Conservation (phyloP, 2,113 vertebrate genomes). For the Phrynosoma blainvillii region DNA sequence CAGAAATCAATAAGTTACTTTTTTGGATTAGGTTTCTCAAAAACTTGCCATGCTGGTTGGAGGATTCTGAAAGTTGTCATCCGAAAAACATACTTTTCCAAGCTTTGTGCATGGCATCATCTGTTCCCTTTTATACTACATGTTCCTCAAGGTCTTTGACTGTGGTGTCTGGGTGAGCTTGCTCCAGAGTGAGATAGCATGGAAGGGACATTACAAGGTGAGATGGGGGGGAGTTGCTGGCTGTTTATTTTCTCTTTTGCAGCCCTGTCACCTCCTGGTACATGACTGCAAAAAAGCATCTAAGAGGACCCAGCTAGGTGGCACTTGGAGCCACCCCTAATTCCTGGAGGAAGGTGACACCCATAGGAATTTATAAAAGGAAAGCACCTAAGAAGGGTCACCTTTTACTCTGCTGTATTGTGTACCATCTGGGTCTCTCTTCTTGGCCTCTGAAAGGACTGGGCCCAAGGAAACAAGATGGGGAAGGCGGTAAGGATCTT, state of each 20-base stretch:
- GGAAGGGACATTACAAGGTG: constrained; percentile 19
- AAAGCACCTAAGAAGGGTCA: too few relatives aligned
- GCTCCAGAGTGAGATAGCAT: not conserved
- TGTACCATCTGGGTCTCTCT: not conserved
- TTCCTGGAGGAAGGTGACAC: not conserved
- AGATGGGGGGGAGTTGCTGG: not conserved
- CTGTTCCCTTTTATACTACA: not conserved
- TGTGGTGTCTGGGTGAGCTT: not conserved
- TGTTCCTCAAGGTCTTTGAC: not conserved
- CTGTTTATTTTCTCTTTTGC: not conserved
- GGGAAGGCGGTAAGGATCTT: constrained; percentile 18
- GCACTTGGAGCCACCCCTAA: not conserved
- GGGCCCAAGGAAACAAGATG: not conserved
- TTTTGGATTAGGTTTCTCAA: too few relatives aligned
- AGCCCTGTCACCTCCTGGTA: constrained; percentile 21
- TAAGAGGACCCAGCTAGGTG: not conserved
- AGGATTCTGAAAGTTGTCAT: too few relatives aligned
- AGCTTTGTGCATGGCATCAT: not conserved
- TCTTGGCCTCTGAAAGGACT: not conserved
- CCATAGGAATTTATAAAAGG: constrained; percentile 34
- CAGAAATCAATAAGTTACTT: too few relatives aligned
- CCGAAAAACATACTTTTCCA: too few relatives aligned
- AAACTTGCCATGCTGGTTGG: too few relatives aligned
- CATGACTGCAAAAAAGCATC: constrained; percentile 9
- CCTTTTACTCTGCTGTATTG: not conserved